Evolutionary conservation across 2,888 invertebrate genomes (phyloP).

Genomic region (Penaeus monodon): DNA sequence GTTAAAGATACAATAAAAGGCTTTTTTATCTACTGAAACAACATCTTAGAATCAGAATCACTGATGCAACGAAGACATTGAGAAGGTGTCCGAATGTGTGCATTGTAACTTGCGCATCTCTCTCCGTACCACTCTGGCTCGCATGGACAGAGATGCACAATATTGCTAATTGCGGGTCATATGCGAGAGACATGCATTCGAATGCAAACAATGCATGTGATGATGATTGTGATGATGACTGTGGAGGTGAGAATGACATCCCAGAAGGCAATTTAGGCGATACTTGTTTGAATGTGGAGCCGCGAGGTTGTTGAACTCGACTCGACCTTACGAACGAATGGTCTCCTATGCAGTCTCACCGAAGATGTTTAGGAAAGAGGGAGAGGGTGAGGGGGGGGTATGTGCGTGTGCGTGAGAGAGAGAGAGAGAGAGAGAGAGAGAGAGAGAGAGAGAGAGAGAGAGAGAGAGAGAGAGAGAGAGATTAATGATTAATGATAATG

Average conservation of each 20-base stretch:
- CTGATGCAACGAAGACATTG: neutral
- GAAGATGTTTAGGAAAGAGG: neutral
- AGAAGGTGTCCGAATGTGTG: neutral
- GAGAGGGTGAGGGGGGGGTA: conserved; percentile 20
- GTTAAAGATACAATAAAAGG: too few species aligned
- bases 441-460: conserved; percentile 60
- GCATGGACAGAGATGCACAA: conserved; percentile 13
- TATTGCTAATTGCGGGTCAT: conserved; percentile 13
- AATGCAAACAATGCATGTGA: conserved; percentile 13
- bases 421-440: conserved; percentile 57
- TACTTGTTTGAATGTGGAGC: too few species aligned
- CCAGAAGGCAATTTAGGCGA: too few species aligned
- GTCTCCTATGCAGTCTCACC: neutral
- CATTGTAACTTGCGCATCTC: conserved; percentile 13
- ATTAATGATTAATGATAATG: neutral
- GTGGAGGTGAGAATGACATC: neutral
- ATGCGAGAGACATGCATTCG: neutral
- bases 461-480: conserved; percentile 65
- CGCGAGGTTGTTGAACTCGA: too few species aligned
- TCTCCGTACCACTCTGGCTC: neutral
- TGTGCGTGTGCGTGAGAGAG: neutral
- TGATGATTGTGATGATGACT: conserved; percentile 9
- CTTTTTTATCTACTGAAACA: too few species aligned
- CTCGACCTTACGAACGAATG: too few species aligned
- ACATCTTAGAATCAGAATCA: too few species aligned